Percentiles rank a stretch among this genome's conserved stretches.
phyloP scores from a whole-genome alignment of 2,888 invertebrate species.

The Fragum sueziense region DNA sequence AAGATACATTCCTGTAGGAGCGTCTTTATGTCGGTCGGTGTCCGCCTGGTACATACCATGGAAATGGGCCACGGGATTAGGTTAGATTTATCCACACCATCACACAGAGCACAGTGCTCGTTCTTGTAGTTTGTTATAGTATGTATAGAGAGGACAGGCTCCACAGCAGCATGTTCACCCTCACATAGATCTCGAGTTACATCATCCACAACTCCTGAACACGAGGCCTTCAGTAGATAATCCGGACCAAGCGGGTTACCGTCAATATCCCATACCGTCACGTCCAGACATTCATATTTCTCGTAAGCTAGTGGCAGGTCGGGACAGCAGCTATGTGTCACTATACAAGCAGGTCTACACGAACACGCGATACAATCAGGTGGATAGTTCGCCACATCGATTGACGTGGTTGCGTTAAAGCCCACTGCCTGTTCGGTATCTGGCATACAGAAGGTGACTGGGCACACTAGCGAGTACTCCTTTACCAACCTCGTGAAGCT shows the following conservation, averaged over 20 bases:
- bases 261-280: background rate
- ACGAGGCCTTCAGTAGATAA: background rate
- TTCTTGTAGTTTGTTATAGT: background rate
- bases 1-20: background rate
- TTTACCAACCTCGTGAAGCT: background rate
- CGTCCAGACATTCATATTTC: slow-evolving; percentile 1
- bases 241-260: too few relatives aligned
- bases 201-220: background rate
- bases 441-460: background rate
- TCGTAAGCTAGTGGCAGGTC: background rate
- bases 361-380: background rate
- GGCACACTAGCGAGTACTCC: background rate
- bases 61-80: background rate
- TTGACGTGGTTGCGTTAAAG: background rate
- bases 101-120: background rate
- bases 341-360: background rate
- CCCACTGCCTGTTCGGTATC: background rate
- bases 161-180: background rate
- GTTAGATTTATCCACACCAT: background rate
- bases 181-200: background rate
- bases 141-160: background rate
- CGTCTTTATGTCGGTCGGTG: background rate
- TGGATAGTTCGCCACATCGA: background rate
- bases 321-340: background rate
- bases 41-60: background rate